A percentile compares a stretch with the other conserved stretches of the same genome.
Evolutionary conservation across 2,888 invertebrate genomes (phyloP).

Genomic region (Psylliodes chrysocephalus): DNA sequence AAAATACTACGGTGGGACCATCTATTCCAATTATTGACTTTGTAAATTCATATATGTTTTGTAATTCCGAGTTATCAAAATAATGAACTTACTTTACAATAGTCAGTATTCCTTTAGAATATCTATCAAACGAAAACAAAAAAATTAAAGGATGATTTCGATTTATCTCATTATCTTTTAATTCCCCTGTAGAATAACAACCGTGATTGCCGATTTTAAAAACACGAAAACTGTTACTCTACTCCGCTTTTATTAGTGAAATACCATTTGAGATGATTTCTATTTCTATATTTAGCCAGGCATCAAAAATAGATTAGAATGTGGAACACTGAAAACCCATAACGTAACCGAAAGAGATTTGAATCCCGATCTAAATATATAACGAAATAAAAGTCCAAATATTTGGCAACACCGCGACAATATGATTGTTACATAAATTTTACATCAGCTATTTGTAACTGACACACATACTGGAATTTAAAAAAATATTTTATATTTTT

Average conservation of each 20-base stretch:
- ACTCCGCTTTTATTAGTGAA: neutral
- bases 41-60: too few relatives aligned
- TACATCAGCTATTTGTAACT: neutral
- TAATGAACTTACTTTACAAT: too few relatives aligned
- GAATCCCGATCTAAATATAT: conserved; percentile 25
- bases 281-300: conserved; percentile 35
- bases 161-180: too few relatives aligned
- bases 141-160: too few relatives aligned
- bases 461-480: neutral
- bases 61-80: too few relatives aligned
- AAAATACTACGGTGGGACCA: too few relatives aligned
- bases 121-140: too few relatives aligned
- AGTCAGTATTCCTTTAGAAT: too few relatives aligned
- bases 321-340: conserved; percentile 48
- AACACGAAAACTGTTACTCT: conserved; percentile 1
- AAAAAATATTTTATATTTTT: too few relatives aligned
- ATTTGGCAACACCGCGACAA: conserved; percentile 23
- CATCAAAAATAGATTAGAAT: conserved; percentile 51
- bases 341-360: conserved; percentile 22
- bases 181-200: too few relatives aligned
- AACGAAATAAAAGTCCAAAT: conserved; percentile 21
- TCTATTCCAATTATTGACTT: too few relatives aligned
- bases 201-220: too few relatives aligned
- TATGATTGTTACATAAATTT: conserved; percentile 20
- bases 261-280: conserved; percentile 21